phyloP scores from a whole-genome alignment of 1,140 invertebrate genomes.

The Platyscapa corneri region DNA sequence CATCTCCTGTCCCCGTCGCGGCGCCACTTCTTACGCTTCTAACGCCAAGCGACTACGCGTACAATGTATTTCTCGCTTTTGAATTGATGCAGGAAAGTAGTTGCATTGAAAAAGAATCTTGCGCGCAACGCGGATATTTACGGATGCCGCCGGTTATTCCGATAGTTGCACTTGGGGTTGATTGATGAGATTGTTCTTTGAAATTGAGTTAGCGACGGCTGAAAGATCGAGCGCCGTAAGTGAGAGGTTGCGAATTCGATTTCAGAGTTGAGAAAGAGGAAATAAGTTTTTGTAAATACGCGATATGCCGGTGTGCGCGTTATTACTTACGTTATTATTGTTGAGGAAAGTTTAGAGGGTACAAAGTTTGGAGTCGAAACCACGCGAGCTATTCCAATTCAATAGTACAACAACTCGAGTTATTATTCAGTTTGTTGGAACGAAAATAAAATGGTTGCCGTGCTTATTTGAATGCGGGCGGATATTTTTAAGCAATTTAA shows the following conservation, averaged over 20 bases:
- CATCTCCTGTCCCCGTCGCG: constrained; percentile 52
- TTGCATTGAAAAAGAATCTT: neutral
- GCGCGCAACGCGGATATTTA: neutral
- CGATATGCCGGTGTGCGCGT: neutral
- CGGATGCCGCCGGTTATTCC: constrained; percentile 38
- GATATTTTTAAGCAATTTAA: neutral
- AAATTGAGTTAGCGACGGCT: neutral
- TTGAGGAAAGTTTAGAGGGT: neutral
- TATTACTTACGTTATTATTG: neutral
- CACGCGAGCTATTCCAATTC: neutral
- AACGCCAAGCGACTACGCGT: neutral
- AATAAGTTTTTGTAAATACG: neutral
- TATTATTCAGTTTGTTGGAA: neutral
- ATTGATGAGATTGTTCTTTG: neutral
- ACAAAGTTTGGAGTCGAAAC: neutral
- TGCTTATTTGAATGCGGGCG: neutral
- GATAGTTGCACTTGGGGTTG: constrained; percentile 21
- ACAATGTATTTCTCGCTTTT: neutral
- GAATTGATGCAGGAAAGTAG: neutral
- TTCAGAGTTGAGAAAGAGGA: neutral
- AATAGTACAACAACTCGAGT: neutral
- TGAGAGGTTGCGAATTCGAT: neutral
- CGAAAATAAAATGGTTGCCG: neutral
- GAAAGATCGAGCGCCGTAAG: neutral
- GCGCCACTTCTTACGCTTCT: neutral